Evolutionary conservation across 1,140 invertebrate genomes (phyloP).

Genomic region (Lepidurus couesii): DNA sequence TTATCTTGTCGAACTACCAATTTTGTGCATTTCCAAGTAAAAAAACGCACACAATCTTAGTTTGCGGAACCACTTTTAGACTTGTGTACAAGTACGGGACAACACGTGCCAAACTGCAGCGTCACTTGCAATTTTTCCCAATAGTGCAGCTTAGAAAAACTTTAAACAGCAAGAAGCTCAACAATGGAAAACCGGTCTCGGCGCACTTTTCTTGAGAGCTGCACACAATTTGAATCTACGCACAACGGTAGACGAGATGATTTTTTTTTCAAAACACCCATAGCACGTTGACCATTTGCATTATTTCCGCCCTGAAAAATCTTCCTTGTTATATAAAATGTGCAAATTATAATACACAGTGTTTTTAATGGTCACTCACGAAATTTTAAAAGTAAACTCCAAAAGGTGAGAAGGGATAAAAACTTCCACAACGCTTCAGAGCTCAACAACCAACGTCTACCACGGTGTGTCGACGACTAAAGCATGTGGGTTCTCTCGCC

Average conservation of each 20-base stretch:
- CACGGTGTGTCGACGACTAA: not conserved
- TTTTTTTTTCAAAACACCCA: too few relatives aligned
- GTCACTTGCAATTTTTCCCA: not conserved
- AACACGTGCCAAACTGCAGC: not conserved
- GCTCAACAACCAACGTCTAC: not conserved
- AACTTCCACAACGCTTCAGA: not conserved
- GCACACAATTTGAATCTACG: not conserved
- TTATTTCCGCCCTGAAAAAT: too few relatives aligned
- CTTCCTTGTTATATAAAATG: too few relatives aligned
- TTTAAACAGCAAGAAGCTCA: not conserved
- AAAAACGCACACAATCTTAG: not conserved
- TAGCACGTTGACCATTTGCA: too few relatives aligned
- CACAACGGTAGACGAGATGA: not conserved
- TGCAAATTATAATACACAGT: too few relatives aligned
- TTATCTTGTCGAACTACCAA: too few relatives aligned
- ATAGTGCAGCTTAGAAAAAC: not conserved
- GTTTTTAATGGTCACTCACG: too few relatives aligned
- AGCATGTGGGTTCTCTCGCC: not conserved
- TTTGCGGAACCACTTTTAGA: not conserved
- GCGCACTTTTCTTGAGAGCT: not conserved
- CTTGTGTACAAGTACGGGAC: not conserved
- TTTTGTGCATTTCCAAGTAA: too few relatives aligned
- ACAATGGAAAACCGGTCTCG: not conserved
- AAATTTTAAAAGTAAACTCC: too few relatives aligned
- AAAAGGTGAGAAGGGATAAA: not conserved